Evolutionary conservation across 1,140 invertebrate genomes (phyloP).

Genomic region (Dendroctonus ponderosae): DNA sequence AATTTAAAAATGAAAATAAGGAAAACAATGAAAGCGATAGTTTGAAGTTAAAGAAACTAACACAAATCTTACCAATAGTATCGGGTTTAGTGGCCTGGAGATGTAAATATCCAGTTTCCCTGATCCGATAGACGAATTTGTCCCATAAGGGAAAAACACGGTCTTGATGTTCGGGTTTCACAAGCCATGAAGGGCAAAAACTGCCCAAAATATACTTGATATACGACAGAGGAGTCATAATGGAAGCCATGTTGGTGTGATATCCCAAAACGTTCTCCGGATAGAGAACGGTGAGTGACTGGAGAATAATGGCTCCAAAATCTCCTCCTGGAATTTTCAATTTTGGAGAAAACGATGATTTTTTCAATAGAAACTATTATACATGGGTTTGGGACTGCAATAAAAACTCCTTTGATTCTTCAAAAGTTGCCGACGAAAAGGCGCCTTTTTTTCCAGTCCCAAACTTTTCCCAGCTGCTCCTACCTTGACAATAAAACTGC

Average conservation of each 20-base stretch:
- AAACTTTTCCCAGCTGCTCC: slow-evolving; percentile 65
- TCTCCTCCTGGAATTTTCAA: slow-evolving; percentile 74
- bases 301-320: slow-evolving; percentile 68
- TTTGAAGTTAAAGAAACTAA: too few species aligned
- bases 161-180: slow-evolving; percentile 53
- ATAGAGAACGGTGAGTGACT: slow-evolving; percentile 63
- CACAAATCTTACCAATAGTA: slow-evolving; percentile 65
- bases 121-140: slow-evolving; percentile 49
- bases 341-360: too few species aligned
- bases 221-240: slow-evolving; percentile 45
- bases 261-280: slow-evolving; percentile 67
- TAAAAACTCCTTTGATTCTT: slow-evolving; percentile 66
- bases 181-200: slow-evolving; percentile 57
- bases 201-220: slow-evolving; percentile 58
- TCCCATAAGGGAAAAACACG: slow-evolving; percentile 55
- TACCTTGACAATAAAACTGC: slow-evolving; percentile 77
- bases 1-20: background rate
- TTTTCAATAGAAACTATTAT: too few species aligned
- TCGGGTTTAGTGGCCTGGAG: slow-evolving; percentile 88
- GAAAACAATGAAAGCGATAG: background rate
- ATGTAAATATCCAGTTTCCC: slow-evolving; percentile 78
- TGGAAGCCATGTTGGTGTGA: slow-evolving; percentile 66
- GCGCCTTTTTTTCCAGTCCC: slow-evolving; percentile 72
- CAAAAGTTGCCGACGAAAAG: slow-evolving; percentile 58
- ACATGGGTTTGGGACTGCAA: slow-evolving; percentile 63